Conservation (phyloP, 2,888 invertebrate genomes). For the Strigamia crassipes region DNA sequence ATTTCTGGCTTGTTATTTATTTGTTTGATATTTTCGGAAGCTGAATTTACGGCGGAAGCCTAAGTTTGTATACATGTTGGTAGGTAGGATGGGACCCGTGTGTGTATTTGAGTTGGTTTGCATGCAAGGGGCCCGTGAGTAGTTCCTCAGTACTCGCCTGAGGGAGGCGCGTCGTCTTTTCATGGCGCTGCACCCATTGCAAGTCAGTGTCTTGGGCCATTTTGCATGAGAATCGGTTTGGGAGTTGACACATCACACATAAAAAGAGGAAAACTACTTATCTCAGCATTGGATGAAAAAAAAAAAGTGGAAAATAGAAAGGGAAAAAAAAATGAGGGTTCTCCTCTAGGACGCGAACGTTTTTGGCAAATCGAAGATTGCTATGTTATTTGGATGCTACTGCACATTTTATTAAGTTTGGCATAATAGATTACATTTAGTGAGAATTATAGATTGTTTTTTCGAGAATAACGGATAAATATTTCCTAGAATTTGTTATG, state of each 20-base stretch:
- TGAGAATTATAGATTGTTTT: background rate
- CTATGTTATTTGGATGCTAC: background rate
- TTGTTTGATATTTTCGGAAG: background rate
- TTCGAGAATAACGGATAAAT: background rate
- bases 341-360: too few species aligned
- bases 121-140: constrained; percentile 15
- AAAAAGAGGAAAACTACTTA: constrained; percentile 46
- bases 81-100: constrained; percentile 10
- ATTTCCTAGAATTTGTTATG: background rate
- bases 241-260: constrained; percentile 40
- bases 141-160: constrained; percentile 10
- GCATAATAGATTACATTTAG: background rate
- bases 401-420: too few species aligned
- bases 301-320: constrained; percentile 10
- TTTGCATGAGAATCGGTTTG: constrained; percentile 40
- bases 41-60: background rate
- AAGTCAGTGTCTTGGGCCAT: constrained; percentile 38
- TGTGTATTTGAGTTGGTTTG: constrained; percentile 36
- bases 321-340: background rate
- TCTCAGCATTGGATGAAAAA: constrained; percentile 30
- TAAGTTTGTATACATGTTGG: constrained; percentile 24
- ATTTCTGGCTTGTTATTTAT: background rate
- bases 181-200: constrained; percentile 39
- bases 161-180: constrained; percentile 33
- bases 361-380: background rate